phyloP scores from a whole-genome alignment of 2,888 invertebrate species.

The Synergus japonicus region DNA sequence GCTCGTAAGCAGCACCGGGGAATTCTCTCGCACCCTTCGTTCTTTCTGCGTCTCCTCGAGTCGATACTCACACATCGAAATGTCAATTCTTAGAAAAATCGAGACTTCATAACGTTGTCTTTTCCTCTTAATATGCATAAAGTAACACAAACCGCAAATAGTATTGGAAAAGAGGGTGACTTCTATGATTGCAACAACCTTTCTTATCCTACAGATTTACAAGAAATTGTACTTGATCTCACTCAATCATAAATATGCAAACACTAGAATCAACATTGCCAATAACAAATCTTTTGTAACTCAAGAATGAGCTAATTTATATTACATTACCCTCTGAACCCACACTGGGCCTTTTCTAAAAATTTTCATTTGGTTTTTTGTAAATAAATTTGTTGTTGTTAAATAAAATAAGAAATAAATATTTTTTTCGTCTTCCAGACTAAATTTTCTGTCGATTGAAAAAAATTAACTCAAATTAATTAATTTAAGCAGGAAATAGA shows the following conservation, averaged over 20 bases:
- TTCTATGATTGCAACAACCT: constrained; percentile 24
- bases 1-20: constrained; percentile 54
- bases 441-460: too few species aligned
- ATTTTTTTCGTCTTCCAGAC: too few species aligned
- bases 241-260: not conserved
- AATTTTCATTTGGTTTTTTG: too few species aligned
- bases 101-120: constrained; percentile 36
- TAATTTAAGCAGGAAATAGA: too few species aligned
- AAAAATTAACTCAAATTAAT: too few species aligned
- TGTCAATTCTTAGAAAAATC: constrained; percentile 27
- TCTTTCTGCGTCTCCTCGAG: constrained; percentile 14
- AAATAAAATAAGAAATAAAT: too few species aligned
- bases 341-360: too few species aligned
- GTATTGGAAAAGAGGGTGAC: constrained; percentile 33
- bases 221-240: constrained; percentile 21
- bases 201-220: constrained; percentile 15
- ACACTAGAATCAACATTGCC: not conserved
- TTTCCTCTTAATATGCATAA: constrained; percentile 21
- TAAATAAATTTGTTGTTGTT: too few species aligned
- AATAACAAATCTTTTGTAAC: not conserved
- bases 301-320: not conserved
- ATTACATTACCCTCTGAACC: too few species aligned
- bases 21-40: constrained; percentile 48
- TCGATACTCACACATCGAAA: constrained; percentile 39
- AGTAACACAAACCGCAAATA: constrained; percentile 33